Evolutionary conservation across 2,113 vertebrate species (phyloP), one percentile per base, ranked within the genome.

Genomic region (Alethe castanea): DNA sequence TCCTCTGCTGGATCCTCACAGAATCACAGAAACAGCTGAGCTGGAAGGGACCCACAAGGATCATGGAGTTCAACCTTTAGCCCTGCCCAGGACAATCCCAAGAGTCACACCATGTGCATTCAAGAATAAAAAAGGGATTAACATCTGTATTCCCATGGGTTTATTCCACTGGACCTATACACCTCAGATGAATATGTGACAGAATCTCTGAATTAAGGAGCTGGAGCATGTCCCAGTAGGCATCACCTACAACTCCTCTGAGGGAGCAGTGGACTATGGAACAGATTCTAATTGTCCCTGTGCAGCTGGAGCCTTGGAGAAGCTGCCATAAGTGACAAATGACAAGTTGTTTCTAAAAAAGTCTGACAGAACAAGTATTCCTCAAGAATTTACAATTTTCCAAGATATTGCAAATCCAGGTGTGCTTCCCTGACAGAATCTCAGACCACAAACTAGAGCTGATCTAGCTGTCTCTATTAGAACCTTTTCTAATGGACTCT

Each of bases 51-150:
- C 19, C 24, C 19, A 44, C 19, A 35, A 44, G 25, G 19, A 29
- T 14, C 36, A 28, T 12, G 0, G 2, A 52, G 14, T 19, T 23
- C 59, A 42, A 0, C 57, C n/a, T 56, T 11, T 8, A 23, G n/a
- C 72, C 44, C 56, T 60, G 44, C 44, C 14, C 36, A n/a, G 45
- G 29, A 19, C 45, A 40, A 16, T 29, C 36, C 23, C 59, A 23
- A 13, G 17, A 42, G 29, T n/a, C 35, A 33, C 20, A 47, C 5
- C 19, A 17, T 38, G n/a, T 16, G 35, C 23, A 22, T 42, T 64
- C 50, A 53, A 42, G 40, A 57, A 57, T 8, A n/a, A 6, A 20
- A 40, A 52, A 38, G 23, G 36, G 15, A 47, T 42, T 80, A 50
- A 35, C 12, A 26, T 26, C 14, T 70, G 6, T 35, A 33, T n/a